Evolutionary conservation across 2,888 invertebrate species (phyloP), one percentile per base, ranked within the genome.

Genomic region (Lycia hirtaria): DNA sequence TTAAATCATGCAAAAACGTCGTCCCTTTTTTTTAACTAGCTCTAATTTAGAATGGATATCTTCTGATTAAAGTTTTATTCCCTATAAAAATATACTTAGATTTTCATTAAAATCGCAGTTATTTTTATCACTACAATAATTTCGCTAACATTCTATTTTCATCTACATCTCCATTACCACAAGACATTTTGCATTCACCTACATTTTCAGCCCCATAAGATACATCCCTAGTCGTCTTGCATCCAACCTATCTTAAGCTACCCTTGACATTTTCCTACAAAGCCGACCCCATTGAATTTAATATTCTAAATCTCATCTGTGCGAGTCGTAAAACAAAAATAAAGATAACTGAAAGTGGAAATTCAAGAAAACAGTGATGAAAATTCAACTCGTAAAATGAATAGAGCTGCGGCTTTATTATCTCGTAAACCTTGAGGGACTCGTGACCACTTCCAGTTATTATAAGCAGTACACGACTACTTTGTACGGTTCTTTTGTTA

Each of bases 321-420:
- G 75, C 64, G 67, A 69, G 68, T 71, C 81, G 78, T 86, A 83
- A 86, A 87, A 78, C 68, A 71, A 79, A 76, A 71, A 80, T 84
- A 83, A 85, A 86, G 83, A 81, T 83, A 85, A 82, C 80, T 73
- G 70, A 69, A 76, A 75, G 65, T 58, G 52, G 52, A 73, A 76
- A 76, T 79, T 77, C 67, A 62, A 67, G 75, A 71, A 72, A 78
- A 76, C 78, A 73, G 78, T 83, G 83, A 85, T 84, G 83, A 86
- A 86, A 65, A 83, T 82, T 81, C 80, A 72, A 78, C 77, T 77
- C 83, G 72, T 87, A 86, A 88, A 88, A 80, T 77, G 77, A 84
- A 83, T 83, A 78, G 78, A 81, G 76, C 78, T 62, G 67, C 65
- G 69, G 71, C 65, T 85, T 87, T 87, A 86, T 75, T 69, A 66